Evolutionary conservation across 1,140 invertebrate species (phyloP).

Genomic region (Ceratitis capitata): DNA sequence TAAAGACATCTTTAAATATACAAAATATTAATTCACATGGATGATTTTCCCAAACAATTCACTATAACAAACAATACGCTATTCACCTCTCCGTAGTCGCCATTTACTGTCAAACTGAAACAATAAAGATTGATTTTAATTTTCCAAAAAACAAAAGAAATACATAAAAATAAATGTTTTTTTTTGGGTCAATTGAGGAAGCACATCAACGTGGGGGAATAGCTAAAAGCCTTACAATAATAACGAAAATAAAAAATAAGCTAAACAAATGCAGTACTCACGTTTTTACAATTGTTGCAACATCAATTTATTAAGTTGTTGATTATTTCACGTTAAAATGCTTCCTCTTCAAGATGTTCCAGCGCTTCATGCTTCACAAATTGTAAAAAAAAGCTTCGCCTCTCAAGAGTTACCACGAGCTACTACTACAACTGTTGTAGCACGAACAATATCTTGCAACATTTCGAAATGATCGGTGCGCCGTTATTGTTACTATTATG

Average conservation of each 20-base stretch:
- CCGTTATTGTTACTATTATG: not conserved
- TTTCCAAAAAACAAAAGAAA: not conserved
- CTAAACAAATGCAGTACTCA: not conserved
- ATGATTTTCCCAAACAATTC: too few relatives aligned
- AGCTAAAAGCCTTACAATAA: not conserved
- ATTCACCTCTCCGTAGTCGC: not conserved
- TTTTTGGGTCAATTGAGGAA: not conserved
- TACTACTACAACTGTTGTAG: not conserved
- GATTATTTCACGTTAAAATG: not conserved
- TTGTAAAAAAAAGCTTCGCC: not conserved
- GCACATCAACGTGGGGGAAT: not conserved
- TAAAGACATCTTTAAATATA: too few relatives aligned
- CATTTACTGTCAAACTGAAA: not conserved
- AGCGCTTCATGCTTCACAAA: too few relatives aligned
- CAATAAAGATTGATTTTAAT: not conserved
- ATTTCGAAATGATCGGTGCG: not conserved
- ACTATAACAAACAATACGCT: too few relatives aligned
- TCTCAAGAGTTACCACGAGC: not conserved
- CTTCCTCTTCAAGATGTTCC: not conserved
- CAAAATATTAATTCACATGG: too few relatives aligned
- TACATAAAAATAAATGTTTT: too few relatives aligned
- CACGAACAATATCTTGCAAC: not conserved
- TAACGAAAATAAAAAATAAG: not conserved
- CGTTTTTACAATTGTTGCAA: constrained; percentile 13
- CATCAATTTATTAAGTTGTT: not conserved